Evolutionary conservation across 2,888 invertebrate genomes (phyloP), one percentile per base, ranked within the genome.

Genomic region (Heliconius aoede): DNA sequence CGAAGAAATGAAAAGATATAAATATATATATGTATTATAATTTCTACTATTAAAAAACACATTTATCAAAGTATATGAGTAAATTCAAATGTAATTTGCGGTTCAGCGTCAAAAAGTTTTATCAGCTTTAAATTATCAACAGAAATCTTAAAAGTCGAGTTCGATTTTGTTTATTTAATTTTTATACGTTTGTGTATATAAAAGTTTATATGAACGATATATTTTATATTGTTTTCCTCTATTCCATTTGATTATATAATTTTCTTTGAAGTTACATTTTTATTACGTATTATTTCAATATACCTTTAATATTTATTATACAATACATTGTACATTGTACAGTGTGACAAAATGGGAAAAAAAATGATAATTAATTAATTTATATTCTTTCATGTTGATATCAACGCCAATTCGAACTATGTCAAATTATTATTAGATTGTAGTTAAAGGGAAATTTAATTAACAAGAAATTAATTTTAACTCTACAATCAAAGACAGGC

Each of bases 151-250:
- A 73, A 73, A 73, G 65, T 65, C 65, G 26, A 40, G 24, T 65
- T 73, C 55, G 26, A 40, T n/a, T 32, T 51, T 65, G 73, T 73
- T 65, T 73, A 73, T 73, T 73, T 58, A 74, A n/a, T 58, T 58
- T 74, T 58, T 67, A 55, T 67, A 60, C 24, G 67, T 74, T 30
- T 67, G 67, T 67, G 26, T 28, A 67, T 74, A 40, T 65, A 32
- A 65, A 65, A 73, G 58, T 60, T 72, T 26, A 24, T 46, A 24
- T 21, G 21, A 72, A 61, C 26, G 21, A 61, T 61, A 72, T 61
- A 40, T 72, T 60, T 60, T 72, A 72, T 61, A 62, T 46, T 60
- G 61, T 72, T 72, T 61, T 72, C 8, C 5, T 61, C 26, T 60
- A 28, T 72, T 60, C 2, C 40, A 26, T 36, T 60, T 72, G 55